Conservation (phyloP, 2,113 vertebrate species). For the Oenanthe oenanthe region DNA sequence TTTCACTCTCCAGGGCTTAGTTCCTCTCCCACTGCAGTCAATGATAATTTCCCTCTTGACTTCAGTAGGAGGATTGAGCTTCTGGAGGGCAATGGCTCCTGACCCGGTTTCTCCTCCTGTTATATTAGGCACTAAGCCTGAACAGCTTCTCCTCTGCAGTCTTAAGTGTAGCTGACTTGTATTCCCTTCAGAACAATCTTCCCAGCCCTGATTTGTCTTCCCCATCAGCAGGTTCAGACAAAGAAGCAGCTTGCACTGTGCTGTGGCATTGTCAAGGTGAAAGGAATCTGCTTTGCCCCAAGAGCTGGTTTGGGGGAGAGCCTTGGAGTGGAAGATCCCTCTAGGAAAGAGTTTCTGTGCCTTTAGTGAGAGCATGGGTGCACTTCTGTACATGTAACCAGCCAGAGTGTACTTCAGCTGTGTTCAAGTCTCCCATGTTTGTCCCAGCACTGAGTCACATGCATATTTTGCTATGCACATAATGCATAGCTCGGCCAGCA, state of each 20-base stretch:
- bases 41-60: conserved; percentile 24
- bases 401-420: not conserved
- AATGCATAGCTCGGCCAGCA: conserved; percentile 48
- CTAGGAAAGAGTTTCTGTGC: not conserved
- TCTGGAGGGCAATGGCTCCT: conserved; percentile 29
- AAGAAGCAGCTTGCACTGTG: not conserved
- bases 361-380: not conserved
- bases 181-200: conserved; percentile 40
- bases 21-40: conserved; percentile 14
- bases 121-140: conserved; percentile 53
- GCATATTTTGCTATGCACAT: conserved; percentile 36
- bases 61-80: conserved; percentile 25
- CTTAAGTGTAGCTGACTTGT: conserved; percentile 20
- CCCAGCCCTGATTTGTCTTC: not conserved
- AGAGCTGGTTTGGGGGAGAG: not conserved
- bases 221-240: not conserved
- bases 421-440: not conserved
- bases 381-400: not conserved
- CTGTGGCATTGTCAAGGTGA: not conserved
- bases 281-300: not conserved
- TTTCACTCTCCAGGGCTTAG: not conserved
- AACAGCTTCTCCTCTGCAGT: conserved; percentile 16
- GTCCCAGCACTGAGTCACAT: conserved; percentile 14
- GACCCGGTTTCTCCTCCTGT: conserved; percentile 25
- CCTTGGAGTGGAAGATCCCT: not conserved